Base-by-base conservation (phyloP, 2,888 invertebrate species). In the Sympetrum striolatum region DNA sequence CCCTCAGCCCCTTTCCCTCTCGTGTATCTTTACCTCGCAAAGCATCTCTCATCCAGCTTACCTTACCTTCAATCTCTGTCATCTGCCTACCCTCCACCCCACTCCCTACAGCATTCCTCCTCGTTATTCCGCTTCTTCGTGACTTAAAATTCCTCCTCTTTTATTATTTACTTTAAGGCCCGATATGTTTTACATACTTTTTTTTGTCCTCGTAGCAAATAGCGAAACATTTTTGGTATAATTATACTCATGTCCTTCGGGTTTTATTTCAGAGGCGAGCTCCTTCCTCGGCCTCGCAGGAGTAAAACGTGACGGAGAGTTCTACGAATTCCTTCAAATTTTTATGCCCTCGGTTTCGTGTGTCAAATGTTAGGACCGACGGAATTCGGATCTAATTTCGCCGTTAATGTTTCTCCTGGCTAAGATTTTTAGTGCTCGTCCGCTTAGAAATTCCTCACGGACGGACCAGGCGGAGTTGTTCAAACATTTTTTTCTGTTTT, bases 41-140 rank as follows among this genome's bases (percentile, higher is more conserved):
- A 86, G 82, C 82, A 73, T 73, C 73, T 73, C 82, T 58, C 82
- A n/a, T 86, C 60, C 86, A 64, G 37, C 86, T 86, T 86, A 86
- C 86, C 86, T 86, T 37, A 15, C 53, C 86, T 86, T 86, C 86
- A 86, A 86, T 86, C 86, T 86, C 86, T 86, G 86, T 86, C 86
- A 86, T 86, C 86, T 86, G n/a, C 39, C 86, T 31, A 4, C 86
- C 12, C 10, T 25, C 86, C 31, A 0, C 35, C 6, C 60, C 44
- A 22, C 53, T 48, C 31, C 22, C 37, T 22, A 2, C 37, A 10
- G 39, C 39, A 39, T 80, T n/a, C 37, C 80, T n/a, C 80, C 12
- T 44, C 35, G 80, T 44, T 80, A 37, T 80, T 80, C 39, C 39
- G 10, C 73, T 60, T 18, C 60, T 60, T n/a, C 44, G 6, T 64